phyloP scores from a whole-genome alignment of 2,888 invertebrate species.

The Ennomos erosarius region DNA sequence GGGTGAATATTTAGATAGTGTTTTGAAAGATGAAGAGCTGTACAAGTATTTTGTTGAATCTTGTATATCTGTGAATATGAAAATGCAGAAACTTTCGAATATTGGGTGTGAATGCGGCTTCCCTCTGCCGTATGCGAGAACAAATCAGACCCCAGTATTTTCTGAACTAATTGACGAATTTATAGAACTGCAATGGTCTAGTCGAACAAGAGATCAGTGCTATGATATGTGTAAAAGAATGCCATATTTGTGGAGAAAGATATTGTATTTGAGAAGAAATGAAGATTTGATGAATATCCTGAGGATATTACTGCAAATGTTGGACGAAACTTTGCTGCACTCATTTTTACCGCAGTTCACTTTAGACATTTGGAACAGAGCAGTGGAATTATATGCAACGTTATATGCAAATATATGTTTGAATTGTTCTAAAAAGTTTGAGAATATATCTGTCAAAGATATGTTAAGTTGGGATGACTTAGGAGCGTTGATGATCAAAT shows the following conservation, averaged over 20 bases:
- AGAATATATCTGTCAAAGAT: constrained; percentile 72
- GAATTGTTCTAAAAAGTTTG: constrained; percentile 84
- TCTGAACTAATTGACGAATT: constrained; percentile 84
- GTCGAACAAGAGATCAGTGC: constrained; percentile 71
- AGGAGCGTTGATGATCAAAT: constrained; percentile 85
- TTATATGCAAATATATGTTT: constrained; percentile 86
- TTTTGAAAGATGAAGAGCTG: constrained; percentile 70
- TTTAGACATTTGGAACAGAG: constrained; percentile 85
- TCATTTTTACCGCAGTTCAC: constrained; percentile 83
- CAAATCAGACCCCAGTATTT: constrained; percentile 74
- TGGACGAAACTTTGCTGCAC: constrained; percentile 83
- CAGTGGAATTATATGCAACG: constrained; percentile 82
- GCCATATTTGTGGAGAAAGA: constrained; percentile 87
- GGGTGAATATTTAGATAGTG: constrained; percentile 57
- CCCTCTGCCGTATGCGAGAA: constrained; percentile 81
- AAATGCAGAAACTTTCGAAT: constrained; percentile 67
- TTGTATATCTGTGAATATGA: constrained; percentile 84
- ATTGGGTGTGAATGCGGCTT: constrained; percentile 86
- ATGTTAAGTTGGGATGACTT: constrained; percentile 87
- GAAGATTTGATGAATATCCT: constrained; percentile 82
- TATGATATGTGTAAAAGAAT: constrained; percentile 84
- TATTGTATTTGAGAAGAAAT: constrained; percentile 77
- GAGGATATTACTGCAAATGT: constrained; percentile 85
- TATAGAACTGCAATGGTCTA: constrained; percentile 79
- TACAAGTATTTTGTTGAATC: constrained; percentile 84